These are phyloP conservation scores for Pocota personata DNA, from an alignment of 2,888 invertebrate species.

Conservation along the genomic window DNA sequence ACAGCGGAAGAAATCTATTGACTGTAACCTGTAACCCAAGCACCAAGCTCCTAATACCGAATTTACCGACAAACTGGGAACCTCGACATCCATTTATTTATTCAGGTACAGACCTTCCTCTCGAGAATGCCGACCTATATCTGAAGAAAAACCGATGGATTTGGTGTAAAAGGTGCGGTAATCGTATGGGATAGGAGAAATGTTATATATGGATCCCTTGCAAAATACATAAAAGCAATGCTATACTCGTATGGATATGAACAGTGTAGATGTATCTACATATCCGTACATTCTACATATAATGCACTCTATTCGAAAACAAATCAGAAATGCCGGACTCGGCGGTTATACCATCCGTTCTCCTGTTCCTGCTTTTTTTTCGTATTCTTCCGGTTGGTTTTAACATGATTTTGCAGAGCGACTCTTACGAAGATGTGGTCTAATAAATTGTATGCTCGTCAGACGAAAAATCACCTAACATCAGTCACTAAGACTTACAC, in stretches of 20 bases:
- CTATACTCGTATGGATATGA: background rate
- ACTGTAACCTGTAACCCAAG: background rate
- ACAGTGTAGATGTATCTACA: background rate
- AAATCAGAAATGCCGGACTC: conserved; percentile 50
- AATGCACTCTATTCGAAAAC: conserved; percentile 43
- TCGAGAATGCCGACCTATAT: background rate
- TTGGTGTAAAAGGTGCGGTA: conserved; percentile 11
- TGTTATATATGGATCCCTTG: background rate
- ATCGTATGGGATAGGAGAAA: background rate
- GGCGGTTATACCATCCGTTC: conserved; percentile 12
- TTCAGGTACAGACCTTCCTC: background rate
- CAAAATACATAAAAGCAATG: background rate
- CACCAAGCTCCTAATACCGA: background rate
- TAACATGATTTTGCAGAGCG: conserved; percentile 47
- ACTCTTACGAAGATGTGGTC: conserved; percentile 56
- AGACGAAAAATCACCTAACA: conserved; percentile 55
- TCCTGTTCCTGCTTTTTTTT: background rate
- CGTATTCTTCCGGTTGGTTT: conserved; percentile 30
- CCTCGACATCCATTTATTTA: conserved; percentile 36
- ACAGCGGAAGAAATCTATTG: background rate
- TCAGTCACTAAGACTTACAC: conserved; percentile 55
- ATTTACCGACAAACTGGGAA: background rate
- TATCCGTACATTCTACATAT: conserved; percentile 23
- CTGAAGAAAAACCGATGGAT: background rate
- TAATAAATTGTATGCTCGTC: conserved; percentile 65